Percentiles rank a stretch among this genome's conserved stretches.
phyloP scores from a whole-genome alignment of 2,113 vertebrate species.

The Micronycteris hirsuta region DNA sequence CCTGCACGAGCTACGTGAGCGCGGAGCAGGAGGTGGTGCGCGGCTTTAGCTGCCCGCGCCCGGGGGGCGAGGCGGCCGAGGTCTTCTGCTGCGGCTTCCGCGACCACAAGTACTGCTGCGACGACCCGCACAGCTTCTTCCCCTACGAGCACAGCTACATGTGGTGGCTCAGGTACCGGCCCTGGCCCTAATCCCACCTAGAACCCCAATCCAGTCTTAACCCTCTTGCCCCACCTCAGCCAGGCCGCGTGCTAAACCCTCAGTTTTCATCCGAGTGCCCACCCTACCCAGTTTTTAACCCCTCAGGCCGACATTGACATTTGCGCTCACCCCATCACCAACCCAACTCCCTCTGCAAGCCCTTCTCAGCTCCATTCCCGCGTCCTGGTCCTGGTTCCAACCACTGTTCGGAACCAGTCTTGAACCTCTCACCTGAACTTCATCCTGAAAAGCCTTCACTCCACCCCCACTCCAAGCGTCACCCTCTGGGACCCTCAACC shows the following conservation, averaged over 20 bases:
- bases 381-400: background rate
- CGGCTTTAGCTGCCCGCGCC: conserved; percentile 88
- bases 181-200: conserved; percentile 1
- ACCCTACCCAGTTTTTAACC: background rate
- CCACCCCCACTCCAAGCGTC: background rate
- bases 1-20: conserved; percentile 88
- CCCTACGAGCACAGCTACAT: conserved; percentile 93
- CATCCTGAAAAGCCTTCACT: background rate
- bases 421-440: background rate
- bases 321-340: background rate
- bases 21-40: conserved; percentile 82
- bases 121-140: conserved; percentile 93
- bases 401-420: background rate
- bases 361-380: background rate
- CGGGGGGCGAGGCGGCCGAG: conserved; percentile 81
- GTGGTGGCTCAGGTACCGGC: conserved; percentile 94
- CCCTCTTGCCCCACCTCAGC: background rate
- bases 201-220: background rate
- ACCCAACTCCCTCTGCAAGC: background rate
- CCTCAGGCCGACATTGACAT: background rate
- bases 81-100: conserved; percentile 94
- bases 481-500: background rate
- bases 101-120: conserved; percentile 94
- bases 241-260: background rate
- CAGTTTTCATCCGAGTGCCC: background rate